Percentiles rank a stretch among this genome's conserved stretches.
Conservation (phyloP, 1,140 invertebrate genomes). For the Drosophila tropicalis region DNA sequence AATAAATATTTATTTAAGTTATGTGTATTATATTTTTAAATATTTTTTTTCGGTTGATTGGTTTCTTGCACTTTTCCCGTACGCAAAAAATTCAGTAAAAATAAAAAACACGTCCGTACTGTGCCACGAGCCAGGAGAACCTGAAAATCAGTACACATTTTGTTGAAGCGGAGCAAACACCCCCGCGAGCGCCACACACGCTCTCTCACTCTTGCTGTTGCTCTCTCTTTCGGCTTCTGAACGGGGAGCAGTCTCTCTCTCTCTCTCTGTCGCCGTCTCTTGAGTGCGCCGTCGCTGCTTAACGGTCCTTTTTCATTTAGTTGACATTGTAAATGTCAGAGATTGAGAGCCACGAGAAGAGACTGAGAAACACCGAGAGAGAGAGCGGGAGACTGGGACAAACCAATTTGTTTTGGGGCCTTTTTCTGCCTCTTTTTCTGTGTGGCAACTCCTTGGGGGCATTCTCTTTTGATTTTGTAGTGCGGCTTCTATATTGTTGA, state of each 20-base stretch:
- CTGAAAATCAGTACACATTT: constrained; percentile 73
- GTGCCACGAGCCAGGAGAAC: constrained; percentile 74
- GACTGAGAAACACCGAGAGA: not conserved
- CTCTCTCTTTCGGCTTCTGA: constrained; percentile 10
- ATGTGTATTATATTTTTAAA: constrained; percentile 7
- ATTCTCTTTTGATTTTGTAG: constrained; percentile 64
- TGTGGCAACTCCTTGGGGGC: constrained; percentile 58
- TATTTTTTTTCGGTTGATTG: constrained; percentile 45
- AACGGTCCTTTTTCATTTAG: constrained; percentile 30
- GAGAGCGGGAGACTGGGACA: constrained; percentile 16
- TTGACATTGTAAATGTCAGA: constrained; percentile 74
- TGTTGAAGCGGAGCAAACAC: constrained; percentile 19
- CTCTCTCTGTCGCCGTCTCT: constrained; percentile 35
- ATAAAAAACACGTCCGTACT: constrained; percentile 74
- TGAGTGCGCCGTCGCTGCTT: constrained; percentile 55
- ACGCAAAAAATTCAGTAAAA: constrained; percentile 12
- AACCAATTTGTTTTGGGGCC: constrained; percentile 64
- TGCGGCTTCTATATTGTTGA: constrained; percentile 36
- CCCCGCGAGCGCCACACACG: constrained; percentile 20
- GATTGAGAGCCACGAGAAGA: constrained; percentile 3
- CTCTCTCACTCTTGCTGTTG: not conserved
- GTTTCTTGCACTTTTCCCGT: constrained; percentile 27
- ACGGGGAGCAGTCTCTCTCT: not conserved
- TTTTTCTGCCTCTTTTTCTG: constrained; percentile 33
- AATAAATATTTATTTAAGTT: constrained; percentile 7